phyloP scores from a whole-genome alignment of 2,888 invertebrate species.

The Hydriomena furcata region DNA sequence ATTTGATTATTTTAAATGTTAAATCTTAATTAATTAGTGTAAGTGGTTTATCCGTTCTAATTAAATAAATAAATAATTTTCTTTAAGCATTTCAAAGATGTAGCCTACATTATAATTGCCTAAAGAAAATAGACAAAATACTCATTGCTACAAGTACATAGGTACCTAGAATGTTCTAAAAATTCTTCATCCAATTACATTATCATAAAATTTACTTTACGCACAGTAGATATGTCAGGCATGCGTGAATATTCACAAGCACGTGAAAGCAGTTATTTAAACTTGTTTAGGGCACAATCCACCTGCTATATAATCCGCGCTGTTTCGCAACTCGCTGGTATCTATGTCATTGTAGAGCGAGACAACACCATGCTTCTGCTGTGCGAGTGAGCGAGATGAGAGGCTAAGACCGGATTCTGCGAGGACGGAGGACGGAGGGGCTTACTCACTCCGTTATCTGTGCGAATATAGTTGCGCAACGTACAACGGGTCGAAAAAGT shows the following conservation, averaged over 20 bases:
- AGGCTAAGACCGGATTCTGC: constrained; percentile 69
- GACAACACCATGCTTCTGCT: constrained; percentile 41
- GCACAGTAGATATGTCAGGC: constrained; percentile 39
- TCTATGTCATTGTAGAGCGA: constrained; percentile 73
- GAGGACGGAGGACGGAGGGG: constrained; percentile 74
- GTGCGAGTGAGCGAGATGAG: constrained; percentile 54
- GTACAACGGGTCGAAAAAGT: constrained; percentile 75
- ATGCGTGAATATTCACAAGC: constrained; percentile 58
- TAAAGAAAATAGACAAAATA: no score
- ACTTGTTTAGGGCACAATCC: constrained; percentile 79
- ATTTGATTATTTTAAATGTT: no score
- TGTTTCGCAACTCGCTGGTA: constrained; percentile 80
- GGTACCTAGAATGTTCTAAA: no score
- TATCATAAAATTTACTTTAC: constrained; percentile 22
- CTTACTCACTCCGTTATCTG: constrained; percentile 68
- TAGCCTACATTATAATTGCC: no score
- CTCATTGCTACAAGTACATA: no score
- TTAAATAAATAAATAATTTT: no score
- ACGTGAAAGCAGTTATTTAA: constrained; percentile 81
- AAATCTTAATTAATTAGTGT: no score
- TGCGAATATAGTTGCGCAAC: constrained; percentile 81
- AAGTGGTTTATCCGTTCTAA: no score
- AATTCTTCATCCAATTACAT: no score
- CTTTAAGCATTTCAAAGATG: no score
- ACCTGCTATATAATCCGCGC: constrained; percentile 83